Base-by-base conservation (phyloP, 1,140 invertebrate genomes). In the Bombus consobrinus region DNA sequence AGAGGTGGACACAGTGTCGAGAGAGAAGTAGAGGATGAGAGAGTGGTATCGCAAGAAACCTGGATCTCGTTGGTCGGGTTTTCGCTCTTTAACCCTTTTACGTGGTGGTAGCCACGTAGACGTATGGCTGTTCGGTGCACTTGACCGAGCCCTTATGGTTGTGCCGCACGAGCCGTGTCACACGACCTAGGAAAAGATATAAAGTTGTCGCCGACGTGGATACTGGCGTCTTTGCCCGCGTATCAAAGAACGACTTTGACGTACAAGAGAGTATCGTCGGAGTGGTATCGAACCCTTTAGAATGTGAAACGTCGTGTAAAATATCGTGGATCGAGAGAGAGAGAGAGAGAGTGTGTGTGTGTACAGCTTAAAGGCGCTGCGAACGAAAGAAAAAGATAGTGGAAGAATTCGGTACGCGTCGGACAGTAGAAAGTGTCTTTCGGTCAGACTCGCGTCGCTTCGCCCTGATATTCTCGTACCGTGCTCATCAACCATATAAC, bases 61-160 rank as follows among this genome's bases (percentile, higher is more conserved):
- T 53, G 53, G n/a, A 73, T 25, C 68, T 73, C 53, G 68, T 81
- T 39, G 43, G 47, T 71, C 34, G 57, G 13, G 37, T 81, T 57
- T 32, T 59, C 53, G 6, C 37, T 25, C n/a, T 62, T 72, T 43
- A 32, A 73, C 69, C 68, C 37, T 81, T 25, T 53, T n/a, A 59
- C 12, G 64, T 2, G 15, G 66, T 28, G 37, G 13, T 18, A 6
- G 37, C n/a, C 9, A 62, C 25, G 15, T 8, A 22, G 62, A 34
- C 32, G 4, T 13, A 34, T 12, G 39, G 25, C 12, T 37, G 53
- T 41, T 39, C 59, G 10, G 28, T 78, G 34, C 66, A 43, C 39
- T 79, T 79, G 59, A 47, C 62, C 62, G 32, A n/a, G 39, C 41
- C 34, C 28, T 79, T 68, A 68, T 15, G 62, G 12, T 37, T 15